phyloP scores from a whole-genome alignment of 2,113 vertebrate genomes.

The Lampris megalopsis region DNA sequence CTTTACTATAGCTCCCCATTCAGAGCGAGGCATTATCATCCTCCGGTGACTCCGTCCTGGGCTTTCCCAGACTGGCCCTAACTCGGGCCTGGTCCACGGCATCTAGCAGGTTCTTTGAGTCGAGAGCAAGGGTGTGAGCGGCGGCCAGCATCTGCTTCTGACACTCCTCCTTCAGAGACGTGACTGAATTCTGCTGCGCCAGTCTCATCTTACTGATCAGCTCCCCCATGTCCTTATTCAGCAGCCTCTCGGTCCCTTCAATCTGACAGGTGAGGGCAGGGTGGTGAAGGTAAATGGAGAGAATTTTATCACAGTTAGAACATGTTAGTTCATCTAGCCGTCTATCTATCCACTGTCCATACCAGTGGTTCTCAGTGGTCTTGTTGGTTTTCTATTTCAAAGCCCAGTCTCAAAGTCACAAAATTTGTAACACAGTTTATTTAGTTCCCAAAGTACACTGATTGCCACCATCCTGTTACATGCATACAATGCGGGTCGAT shows the following conservation, averaged over 20 bases:
- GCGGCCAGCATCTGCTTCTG: slow-evolving; percentile 92
- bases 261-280: slow-evolving; percentile 60
- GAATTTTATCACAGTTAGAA: slow-evolving; percentile 13
- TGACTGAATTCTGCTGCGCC: slow-evolving; percentile 92
- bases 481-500: no score
- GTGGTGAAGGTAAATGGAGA: slow-evolving; percentile 51
- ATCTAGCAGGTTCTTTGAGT: slow-evolving; percentile 95
- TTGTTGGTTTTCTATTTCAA: no score
- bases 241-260: slow-evolving; percentile 92
- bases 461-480: no score
- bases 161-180: slow-evolving; percentile 91
- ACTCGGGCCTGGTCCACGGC: slow-evolving; percentile 94
- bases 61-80: slow-evolving; percentile 84
- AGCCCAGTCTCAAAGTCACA: no score
- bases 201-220: slow-evolving; percentile 95
- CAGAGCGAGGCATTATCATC: slow-evolving; percentile 73
- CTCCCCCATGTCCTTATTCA: slow-evolving; percentile 93
- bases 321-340: no score
- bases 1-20: neutral
- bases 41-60: slow-evolving; percentile 79
- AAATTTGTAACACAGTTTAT: no score
- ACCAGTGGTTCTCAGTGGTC: no score
- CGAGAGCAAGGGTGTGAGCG: slow-evolving; percentile 92
- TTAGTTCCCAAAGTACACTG: no score
- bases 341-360: no score